Conservation (phyloP, 2,113 vertebrate genomes). For the Gallinago paraguaiae region DNA sequence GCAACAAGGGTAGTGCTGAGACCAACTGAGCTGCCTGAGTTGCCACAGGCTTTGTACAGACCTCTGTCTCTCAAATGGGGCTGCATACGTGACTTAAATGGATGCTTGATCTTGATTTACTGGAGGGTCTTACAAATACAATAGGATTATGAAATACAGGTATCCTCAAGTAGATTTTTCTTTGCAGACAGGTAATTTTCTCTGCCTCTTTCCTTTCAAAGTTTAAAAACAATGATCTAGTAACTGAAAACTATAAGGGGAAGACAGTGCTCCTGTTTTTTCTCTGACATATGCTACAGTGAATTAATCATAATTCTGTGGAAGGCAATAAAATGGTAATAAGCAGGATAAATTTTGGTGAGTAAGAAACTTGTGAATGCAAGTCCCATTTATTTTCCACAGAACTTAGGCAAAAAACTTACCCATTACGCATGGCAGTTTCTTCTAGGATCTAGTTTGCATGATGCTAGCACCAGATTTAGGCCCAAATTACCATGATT, state of each 20-base stretch:
- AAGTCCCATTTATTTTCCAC: not conserved
- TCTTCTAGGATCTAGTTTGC: not conserved
- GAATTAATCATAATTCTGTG: constrained; percentile 26
- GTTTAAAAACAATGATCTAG: constrained; percentile 11
- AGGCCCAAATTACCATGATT: not conserved
- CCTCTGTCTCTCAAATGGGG: not conserved
- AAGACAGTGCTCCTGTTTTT: not conserved
- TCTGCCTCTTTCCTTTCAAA: not conserved
- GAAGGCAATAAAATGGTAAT: constrained; percentile 4
- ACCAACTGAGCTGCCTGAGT: not conserved
- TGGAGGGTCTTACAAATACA: not conserved
- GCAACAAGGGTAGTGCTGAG: not conserved
- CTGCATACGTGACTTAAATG: not conserved
- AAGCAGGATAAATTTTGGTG: not conserved
- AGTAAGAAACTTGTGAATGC: not conserved
- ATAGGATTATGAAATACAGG: not conserved
- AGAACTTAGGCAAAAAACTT: not conserved
- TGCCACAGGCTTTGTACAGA: not conserved
- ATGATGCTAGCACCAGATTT: not conserved
- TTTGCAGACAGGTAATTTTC: not conserved
- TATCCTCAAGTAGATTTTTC: not conserved
- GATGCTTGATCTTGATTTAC: constrained; percentile 13
- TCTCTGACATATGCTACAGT: not conserved
- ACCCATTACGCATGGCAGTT: not conserved
- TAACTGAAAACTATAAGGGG: not conserved